Base-by-base conservation (phyloP, 2,888 invertebrate genomes). In the Sphaerophoria taeniata region DNA sequence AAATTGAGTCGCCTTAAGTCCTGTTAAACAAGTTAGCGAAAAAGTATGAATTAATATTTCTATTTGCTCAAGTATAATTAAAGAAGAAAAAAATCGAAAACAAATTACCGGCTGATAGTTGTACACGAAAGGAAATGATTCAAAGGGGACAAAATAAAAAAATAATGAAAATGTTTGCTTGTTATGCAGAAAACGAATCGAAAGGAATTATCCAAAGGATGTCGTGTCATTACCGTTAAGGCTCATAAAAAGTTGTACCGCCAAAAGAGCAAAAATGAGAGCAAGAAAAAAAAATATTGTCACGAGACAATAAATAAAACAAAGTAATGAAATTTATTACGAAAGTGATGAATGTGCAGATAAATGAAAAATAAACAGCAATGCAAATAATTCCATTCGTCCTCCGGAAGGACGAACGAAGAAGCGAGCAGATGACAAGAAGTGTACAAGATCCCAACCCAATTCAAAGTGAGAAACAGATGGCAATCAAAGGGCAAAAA, bases 1-100 rank as follows among this genome's bases (percentile, higher is more conserved):
- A 96, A 92, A 88, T 94, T 94, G 88, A 96, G 93, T 85, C 93
- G 94, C 89, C 93, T 93, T 88, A 97, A 92, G 88, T 95, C 95
- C 87, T 95, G 93, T 81, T 61, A 77, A 58, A 63, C 39, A 72
- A 79, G 71, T 56, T 55, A 75, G 55, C 75, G 53, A 33, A 67
- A 60, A 83, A 56, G 73, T 56, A 74, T 78, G 65, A 76, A 71
- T 76, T 43, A 65, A 55, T 43, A 43, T 16, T 71, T 49, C 47
- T 49, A 60, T 51, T 49, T 47, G 9, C 31, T 36, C 33, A 63
- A 83, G 61, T 43, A 69, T 69, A 61, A 80, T 39, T 33, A 63
- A n/a, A 67, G 49, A 56, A 56, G 39, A 31, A 45, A 33, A 33
- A 36, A 45, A 16, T 36, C 9, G 47, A 51, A 51, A 67, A 36